phyloP scores from a whole-genome alignment of 1,140 invertebrate genomes.

The Neotoxoptera formosana region DNA sequence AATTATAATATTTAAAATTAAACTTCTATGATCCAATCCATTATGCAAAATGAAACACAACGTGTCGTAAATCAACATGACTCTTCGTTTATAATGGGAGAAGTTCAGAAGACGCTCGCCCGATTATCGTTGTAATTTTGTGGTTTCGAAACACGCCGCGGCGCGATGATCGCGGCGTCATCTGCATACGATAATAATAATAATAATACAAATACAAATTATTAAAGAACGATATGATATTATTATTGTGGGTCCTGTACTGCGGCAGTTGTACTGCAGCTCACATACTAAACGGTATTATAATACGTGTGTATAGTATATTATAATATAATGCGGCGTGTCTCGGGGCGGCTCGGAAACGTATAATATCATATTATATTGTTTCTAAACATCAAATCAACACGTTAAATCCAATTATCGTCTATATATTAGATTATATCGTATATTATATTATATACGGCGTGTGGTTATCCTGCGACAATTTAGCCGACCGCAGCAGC shows the following conservation, averaged over 20 bases:
- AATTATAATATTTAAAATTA: conserved; percentile 52
- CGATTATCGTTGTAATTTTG: not conserved
- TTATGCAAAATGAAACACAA: conserved; percentile 27
- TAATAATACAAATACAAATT: not conserved
- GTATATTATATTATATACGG: not conserved
- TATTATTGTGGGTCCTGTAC: not conserved
- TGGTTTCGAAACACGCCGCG: not conserved
- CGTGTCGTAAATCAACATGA: conserved; percentile 42
- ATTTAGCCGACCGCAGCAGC: not conserved
- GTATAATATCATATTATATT: not conserved
- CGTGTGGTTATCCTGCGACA: not conserved
- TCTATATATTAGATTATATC: not conserved
- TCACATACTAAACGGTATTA: not conserved
- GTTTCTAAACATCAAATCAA: conserved; percentile 2
- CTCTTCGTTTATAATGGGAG: conserved; percentile 38
- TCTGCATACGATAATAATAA: not conserved
- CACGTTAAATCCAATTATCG: conserved; percentile 12
- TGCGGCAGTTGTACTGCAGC: too few species aligned
- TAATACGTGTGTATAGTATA: not conserved
- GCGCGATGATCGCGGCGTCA: not conserved
- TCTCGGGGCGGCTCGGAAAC: conserved; percentile 1
- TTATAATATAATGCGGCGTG: not conserved
- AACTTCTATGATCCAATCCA: conserved; percentile 19
- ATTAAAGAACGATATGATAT: not conserved
- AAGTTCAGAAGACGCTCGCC: not conserved